phyloP scores from a whole-genome alignment of 2,113 vertebrate species.

The Oncorhynchus kisutch region DNA sequence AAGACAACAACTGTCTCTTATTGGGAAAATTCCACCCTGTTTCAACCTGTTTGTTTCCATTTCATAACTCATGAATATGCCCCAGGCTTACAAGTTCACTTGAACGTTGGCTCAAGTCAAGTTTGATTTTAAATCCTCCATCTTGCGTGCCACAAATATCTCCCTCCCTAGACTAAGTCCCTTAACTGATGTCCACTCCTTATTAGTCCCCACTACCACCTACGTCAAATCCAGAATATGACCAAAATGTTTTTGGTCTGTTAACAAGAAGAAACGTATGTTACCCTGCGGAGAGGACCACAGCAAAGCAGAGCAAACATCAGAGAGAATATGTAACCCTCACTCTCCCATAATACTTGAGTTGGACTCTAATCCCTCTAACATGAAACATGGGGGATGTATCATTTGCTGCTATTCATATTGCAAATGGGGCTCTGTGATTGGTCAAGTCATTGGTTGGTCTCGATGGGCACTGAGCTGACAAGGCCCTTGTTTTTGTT shows the following conservation, averaged over 20 bases:
- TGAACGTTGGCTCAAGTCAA: too few relatives aligned
- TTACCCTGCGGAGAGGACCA: constrained; percentile 15
- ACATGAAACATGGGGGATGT: constrained; percentile 43
- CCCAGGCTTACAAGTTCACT: not conserved
- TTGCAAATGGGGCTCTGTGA: constrained; percentile 18
- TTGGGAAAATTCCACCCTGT: not conserved
- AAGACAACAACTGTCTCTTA: too few relatives aligned
- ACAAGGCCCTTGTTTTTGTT: constrained; percentile 10
- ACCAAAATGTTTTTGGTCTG: not conserved
- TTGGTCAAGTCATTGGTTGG: constrained; percentile 26
- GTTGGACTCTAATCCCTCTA: constrained; percentile 46
- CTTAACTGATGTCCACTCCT: not conserved
- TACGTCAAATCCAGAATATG: not conserved
- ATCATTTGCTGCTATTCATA: constrained; percentile 42
- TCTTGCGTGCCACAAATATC: not conserved
- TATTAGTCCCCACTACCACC: not conserved
- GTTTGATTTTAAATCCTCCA: not conserved
- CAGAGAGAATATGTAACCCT: constrained; percentile 34
- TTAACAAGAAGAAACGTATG: constrained; percentile 29
- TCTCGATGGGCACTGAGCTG: constrained; percentile 12
- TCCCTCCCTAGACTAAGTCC: not conserved
- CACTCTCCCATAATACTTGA: not conserved
- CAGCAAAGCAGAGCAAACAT: not conserved
- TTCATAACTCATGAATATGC: not conserved
- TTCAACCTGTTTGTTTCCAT: too few relatives aligned